These are phyloP conservation scores for Cotesia congregata DNA, from an alignment of 2,888 invertebrate species.

Conservation along the genomic window DNA sequence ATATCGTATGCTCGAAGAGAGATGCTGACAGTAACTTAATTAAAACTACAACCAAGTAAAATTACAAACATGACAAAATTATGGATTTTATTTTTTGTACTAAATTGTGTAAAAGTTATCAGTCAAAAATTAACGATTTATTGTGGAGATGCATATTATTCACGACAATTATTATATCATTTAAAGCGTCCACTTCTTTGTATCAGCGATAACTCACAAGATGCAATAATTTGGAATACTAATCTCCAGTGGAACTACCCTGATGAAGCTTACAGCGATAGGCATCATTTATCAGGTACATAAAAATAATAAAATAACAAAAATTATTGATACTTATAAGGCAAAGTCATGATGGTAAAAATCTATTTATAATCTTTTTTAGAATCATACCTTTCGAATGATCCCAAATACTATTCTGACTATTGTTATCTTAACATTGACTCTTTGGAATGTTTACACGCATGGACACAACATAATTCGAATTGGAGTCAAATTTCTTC, in stretches of 20 bases:
- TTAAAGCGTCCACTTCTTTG: neutral
- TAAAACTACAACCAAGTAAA: constrained; percentile 1
- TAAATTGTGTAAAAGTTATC: neutral
- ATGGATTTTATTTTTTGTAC: neutral
- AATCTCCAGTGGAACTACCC: neutral
- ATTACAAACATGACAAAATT: neutral
- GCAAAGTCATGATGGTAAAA: neutral
- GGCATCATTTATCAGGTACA: neutral
- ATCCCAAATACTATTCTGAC: neutral
- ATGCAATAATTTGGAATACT: constrained; percentile 7
- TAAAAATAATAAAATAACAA: neutral
- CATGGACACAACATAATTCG: neutral
- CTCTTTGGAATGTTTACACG: neutral
- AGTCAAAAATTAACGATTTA: neutral
- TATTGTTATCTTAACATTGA: neutral
- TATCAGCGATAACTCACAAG: neutral
- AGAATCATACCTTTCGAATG: neutral
- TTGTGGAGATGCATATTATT: neutral
- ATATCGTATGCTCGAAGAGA: neutral
- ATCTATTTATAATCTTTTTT: neutral
- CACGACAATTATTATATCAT: neutral
- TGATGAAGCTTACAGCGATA: neutral
- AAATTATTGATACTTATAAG: neutral
- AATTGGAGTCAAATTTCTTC: neutral
- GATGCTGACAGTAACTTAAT: neutral